Conservation (phyloP, 2,113 vertebrate species). For the Tichodroma muraria region DNA sequence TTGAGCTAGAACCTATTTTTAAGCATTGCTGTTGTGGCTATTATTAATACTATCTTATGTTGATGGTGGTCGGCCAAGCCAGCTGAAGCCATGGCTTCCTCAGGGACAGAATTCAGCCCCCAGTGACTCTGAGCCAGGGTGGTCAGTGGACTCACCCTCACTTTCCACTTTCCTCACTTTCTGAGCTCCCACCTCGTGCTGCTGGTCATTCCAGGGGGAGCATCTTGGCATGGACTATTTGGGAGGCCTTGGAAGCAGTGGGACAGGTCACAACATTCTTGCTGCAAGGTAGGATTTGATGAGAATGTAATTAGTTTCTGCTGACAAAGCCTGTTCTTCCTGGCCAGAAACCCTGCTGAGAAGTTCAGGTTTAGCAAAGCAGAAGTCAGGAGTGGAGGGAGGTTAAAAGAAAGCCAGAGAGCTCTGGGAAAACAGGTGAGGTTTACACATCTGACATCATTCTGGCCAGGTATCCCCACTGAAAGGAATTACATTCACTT, state of each 20-base stretch:
- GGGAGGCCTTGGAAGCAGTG: neutral
- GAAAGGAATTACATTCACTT: neutral
- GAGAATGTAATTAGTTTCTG: neutral
- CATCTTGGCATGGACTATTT: neutral
- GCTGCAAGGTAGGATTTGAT: neutral
- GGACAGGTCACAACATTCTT: neutral
- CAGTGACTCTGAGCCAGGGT: neutral
- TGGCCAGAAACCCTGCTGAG: neutral
- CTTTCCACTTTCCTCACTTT: accelerated
- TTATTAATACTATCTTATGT: neutral
- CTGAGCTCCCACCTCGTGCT: neutral
- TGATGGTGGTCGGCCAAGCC: neutral
- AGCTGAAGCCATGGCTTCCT: neutral
- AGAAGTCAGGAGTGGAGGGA: neutral
- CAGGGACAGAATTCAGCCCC: neutral
- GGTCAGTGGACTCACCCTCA: neutral
- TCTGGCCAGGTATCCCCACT: neutral
- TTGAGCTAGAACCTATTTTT: neutral
- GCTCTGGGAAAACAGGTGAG: neutral
- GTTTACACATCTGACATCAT: neutral
- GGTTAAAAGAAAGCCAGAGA: neutral
- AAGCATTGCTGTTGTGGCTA: neutral
- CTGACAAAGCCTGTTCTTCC: neutral
- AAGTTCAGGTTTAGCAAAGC: neutral
- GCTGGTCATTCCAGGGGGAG: neutral